Evolutionary conservation across 1,140 invertebrate species (phyloP), one percentile per base, ranked within the genome.

Genomic region (Tyrophagus putrescentiae): DNA sequence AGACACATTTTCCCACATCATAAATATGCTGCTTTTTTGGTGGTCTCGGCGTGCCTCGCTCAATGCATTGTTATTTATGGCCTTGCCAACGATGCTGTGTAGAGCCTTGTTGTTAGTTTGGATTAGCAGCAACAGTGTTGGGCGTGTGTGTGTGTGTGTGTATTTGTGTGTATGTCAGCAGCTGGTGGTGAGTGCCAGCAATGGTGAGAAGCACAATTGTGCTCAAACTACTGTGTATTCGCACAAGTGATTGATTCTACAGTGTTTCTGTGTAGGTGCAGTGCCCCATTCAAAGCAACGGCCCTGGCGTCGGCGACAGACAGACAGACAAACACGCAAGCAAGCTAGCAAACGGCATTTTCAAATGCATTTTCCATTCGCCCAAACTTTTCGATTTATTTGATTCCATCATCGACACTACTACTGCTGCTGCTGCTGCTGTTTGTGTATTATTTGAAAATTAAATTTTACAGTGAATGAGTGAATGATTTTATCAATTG

Each of bases 291-390:
- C n/a, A n/a, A n/a, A n/a, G n/a, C n/a, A n/a, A n/a, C n/a, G n/a
- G n/a, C n/a, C n/a, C n/a, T n/a, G n/a, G n/a, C n/a, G n/a, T n/a
- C 93, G 93, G 72, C 93, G 98, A 4, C 81, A 98, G 1, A 76
- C 94, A 64, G 95, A 99, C 71, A 94, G 93, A 69, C 74, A 93
- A 48, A 94, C 91, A 0, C 96, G 97, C 70, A 98, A 98, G 74
- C 36, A 39, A 13, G n/a, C 36, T 13, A 13, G n/a, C 36, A 39
- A n/a, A 39, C 36, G 13, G n/a, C 13, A 39, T 39, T 13, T n/a
- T 39, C 13, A n/a, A 39, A 13, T 39, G 36, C n/a, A n/a, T n/a
- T n/a, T n/a, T n/a, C n/a, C n/a, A n/a, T n/a, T n/a, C n/a, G n/a
- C n/a, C n/a, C n/a, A n/a, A n/a, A n/a, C n/a, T n/a, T n/a, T n/a